These are phyloP conservation scores for Dromas ardeola DNA, from an alignment of 2,113 vertebrate genomes.

Conservation along the genomic window DNA sequence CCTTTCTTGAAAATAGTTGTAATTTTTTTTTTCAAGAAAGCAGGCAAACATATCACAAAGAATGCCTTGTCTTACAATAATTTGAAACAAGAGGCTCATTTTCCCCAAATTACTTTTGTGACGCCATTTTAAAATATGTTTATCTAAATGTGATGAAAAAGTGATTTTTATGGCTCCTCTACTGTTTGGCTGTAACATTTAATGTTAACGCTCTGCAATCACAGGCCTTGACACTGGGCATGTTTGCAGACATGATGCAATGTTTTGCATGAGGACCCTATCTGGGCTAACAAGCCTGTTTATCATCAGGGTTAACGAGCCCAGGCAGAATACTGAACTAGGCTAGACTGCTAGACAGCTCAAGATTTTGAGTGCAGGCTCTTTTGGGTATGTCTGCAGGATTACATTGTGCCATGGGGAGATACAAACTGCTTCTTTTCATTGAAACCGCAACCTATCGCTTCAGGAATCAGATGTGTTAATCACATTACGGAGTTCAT, in stretches of 20 bases:
- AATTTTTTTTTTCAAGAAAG: not conserved
- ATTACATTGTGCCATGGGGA: not conserved
- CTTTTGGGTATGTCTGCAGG: not conserved
- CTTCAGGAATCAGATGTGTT: not conserved
- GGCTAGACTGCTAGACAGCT: not conserved
- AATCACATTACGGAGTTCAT: not conserved
- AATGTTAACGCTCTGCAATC: not conserved
- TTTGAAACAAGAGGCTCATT: not conserved
- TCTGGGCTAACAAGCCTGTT: not conserved
- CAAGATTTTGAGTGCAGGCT: not conserved
- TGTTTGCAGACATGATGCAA: conserved; percentile 26
- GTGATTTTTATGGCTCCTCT: not conserved
- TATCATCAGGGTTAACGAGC: not conserved
- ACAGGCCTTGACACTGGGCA: not conserved
- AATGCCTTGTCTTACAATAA: not conserved
- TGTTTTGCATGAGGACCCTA: not conserved
- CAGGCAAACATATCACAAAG: not conserved
- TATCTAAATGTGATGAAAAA: not conserved
- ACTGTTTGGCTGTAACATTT: not conserved
- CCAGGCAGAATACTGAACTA: not conserved
- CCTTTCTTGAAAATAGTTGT: not conserved
- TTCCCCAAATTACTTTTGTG: not conserved
- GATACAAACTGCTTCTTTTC: not conserved
- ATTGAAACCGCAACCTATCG: not conserved
- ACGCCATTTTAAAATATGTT: not conserved